Evolutionary conservation across 2,113 vertebrate species (phyloP).

Genomic region (Poeciliopsis turrubarensis): DNA sequence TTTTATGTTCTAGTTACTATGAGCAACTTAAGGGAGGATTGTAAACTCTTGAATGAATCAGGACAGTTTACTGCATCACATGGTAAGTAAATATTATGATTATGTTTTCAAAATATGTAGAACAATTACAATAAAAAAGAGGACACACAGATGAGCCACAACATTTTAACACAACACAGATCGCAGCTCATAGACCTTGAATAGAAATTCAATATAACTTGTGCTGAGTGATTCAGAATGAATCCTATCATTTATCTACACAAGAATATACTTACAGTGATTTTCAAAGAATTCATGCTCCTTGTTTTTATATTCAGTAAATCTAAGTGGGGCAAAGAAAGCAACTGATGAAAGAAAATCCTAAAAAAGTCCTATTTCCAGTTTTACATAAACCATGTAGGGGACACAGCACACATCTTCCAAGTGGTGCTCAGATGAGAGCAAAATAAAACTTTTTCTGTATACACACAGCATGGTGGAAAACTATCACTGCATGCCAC

Average conservation of each 20-base stretch:
- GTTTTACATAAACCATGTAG: not conserved
- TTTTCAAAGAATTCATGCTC: no score
- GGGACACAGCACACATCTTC: not conserved
- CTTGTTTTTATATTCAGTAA: no score
- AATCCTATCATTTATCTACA: not conserved
- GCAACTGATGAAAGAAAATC: no score
- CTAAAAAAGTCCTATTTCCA: no score
- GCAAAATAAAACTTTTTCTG: not conserved
- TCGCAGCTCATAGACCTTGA: not conserved
- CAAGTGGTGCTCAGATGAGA: not conserved
- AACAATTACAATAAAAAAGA: constrained; percentile 8
- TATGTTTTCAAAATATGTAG: constrained; percentile 18
- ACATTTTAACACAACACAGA: not conserved
- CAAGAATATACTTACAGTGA: no score
- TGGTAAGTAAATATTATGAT: not conserved
- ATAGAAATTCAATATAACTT: not conserved
- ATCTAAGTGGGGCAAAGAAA: no score
- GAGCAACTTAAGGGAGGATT: constrained; percentile 1
- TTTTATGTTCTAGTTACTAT: not conserved
- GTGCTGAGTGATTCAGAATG: not conserved
- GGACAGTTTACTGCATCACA: constrained; percentile 2
- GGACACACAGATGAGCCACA: not conserved
- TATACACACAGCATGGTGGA: not conserved
- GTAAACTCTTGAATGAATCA: not conserved
- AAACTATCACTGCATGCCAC: not conserved